A percentile compares a stretch with the other conserved stretches of the same genome.
Evolutionary conservation across 2,797 vertebrate genomes (phyloP).

Genomic region (Sus cebifrons): DNA sequence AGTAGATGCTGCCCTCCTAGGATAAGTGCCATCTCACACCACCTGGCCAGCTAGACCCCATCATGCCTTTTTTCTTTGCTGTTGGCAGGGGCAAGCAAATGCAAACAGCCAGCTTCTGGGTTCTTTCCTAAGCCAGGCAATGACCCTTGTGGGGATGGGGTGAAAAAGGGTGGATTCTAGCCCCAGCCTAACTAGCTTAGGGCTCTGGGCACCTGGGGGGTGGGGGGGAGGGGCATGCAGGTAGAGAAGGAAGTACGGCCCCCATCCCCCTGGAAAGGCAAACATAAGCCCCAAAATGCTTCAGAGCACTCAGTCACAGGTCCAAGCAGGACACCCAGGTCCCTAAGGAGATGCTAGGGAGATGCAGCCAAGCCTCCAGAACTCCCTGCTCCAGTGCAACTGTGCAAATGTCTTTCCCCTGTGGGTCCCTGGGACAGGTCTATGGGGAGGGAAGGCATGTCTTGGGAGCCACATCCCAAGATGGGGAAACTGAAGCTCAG

Average conservation of each 20-base stretch:
- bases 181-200: not conserved
- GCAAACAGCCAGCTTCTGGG: not conserved
- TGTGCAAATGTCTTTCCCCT: not conserved
- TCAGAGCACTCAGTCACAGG: not conserved
- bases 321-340: accelerated
- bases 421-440: too few species aligned
- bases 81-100: accelerated
- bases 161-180: not conserved
- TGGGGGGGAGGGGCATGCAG: accelerated
- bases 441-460: not conserved
- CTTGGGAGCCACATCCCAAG: not conserved
- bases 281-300: not conserved
- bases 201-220: not conserved
- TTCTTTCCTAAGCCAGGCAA: not conserved
- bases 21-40: not conserved
- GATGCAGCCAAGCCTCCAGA: accelerated
- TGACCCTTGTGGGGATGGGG: not conserved
- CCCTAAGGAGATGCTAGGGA: not conserved
- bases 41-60: not conserved
- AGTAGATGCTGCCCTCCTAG: accelerated
- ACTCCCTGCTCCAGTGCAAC: accelerated
- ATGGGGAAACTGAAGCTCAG: not conserved
- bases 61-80: not conserved
- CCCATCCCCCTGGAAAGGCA: not conserved
- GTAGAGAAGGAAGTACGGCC: not conserved